phyloP scores from a whole-genome alignment of 2,888 invertebrate species.

The Phyllotreta cruciferae region DNA sequence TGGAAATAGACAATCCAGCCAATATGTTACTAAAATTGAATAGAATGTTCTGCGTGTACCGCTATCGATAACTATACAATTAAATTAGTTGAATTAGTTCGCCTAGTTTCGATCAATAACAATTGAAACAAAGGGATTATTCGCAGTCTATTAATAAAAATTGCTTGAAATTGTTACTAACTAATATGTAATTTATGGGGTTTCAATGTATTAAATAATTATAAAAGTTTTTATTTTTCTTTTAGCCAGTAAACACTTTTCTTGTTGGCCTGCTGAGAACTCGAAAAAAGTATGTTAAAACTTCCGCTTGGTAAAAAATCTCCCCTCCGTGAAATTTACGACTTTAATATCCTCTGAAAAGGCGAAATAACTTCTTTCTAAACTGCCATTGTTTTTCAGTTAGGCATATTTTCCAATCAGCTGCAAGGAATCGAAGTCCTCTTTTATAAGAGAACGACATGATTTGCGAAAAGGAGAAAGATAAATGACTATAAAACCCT shows the following conservation, averaged over 20 bases:
- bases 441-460: slow-evolving; percentile 37
- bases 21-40: no score
- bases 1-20: no score
- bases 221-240: slow-evolving; percentile 5
- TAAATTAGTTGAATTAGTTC: no score
- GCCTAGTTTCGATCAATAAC: no score
- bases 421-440: slow-evolving; percentile 31
- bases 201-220: slow-evolving; percentile 1
- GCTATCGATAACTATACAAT: no score
- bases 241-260: slow-evolving; percentile 7
- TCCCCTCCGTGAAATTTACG: slow-evolving; percentile 21
- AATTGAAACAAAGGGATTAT: no score
- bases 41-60: no score
- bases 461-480: slow-evolving; percentile 40
- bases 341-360: slow-evolving; percentile 21
- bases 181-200: no score
- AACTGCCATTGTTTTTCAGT: slow-evolving; percentile 36
- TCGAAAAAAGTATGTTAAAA: slow-evolving; percentile 23
- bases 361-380: slow-evolving; percentile 26
- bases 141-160: no score
- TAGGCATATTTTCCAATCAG: slow-evolving; percentile 39
- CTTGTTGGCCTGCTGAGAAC: neutral
- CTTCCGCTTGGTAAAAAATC: slow-evolving; percentile 12
- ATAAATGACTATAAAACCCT: slow-evolving; percentile 46
- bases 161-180: no score